Conservation (phyloP, 1,140 invertebrate species). For the Berghia stephanieae region DNA sequence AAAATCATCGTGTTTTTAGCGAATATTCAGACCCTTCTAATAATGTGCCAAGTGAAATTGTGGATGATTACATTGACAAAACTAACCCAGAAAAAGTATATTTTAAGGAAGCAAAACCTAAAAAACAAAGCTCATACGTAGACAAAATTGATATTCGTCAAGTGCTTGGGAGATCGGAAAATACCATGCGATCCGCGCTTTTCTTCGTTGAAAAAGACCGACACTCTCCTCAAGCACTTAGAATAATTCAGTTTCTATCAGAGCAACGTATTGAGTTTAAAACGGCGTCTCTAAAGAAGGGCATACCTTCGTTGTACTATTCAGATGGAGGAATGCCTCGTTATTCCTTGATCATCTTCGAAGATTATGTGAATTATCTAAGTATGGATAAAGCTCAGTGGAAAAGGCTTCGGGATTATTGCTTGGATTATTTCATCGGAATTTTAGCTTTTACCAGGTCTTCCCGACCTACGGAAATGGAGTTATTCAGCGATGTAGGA, state of each 20-base stretch:
- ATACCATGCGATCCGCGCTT: too few relatives aligned
- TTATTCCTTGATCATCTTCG: slow-evolving; percentile 93
- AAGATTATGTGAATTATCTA: slow-evolving; percentile 94
- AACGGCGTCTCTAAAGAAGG: neutral
- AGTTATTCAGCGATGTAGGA: slow-evolving; percentile 80
- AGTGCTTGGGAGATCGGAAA: too few relatives aligned
- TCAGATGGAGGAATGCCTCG: slow-evolving; percentile 93
- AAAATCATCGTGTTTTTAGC: too few relatives aligned
- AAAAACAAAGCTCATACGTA: slow-evolving; percentile 14
- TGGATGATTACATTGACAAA: neutral
- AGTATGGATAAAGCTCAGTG: slow-evolving; percentile 97
- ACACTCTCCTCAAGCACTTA: too few relatives aligned
- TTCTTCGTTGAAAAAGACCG: too few relatives aligned
- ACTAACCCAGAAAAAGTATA: slow-evolving; percentile 7
- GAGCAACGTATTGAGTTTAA: slow-evolving; percentile 19
- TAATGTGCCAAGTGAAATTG: neutral
- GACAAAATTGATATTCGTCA: neutral
- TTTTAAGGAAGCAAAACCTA: neutral
- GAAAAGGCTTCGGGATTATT: slow-evolving; percentile 95
- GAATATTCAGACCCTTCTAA: too few relatives aligned
- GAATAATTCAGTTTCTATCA: neutral
- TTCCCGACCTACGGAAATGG: slow-evolving; percentile 79
- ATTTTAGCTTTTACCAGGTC: slow-evolving; percentile 93
- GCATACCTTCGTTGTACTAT: slow-evolving; percentile 68
- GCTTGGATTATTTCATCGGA: slow-evolving; percentile 91